Evolutionary conservation across 2,797 vertebrate species (phyloP).

Genomic region (Sphaeramia orbicularis): DNA sequence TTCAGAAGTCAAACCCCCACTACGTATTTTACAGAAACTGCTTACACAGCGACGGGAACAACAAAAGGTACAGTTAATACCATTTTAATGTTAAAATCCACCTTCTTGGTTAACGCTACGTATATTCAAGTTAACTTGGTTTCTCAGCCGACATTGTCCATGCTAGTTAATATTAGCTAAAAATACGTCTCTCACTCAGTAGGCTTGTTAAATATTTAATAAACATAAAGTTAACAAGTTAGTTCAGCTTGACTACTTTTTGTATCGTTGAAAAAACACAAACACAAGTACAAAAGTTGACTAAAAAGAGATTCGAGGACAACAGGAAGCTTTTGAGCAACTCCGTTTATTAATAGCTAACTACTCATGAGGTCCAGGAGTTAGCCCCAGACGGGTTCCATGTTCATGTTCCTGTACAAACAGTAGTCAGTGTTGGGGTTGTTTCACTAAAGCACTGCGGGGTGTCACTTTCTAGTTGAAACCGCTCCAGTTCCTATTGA

Average conservation of each 20-base stretch:
- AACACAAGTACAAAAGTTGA: too few species aligned
- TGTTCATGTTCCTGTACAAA: neutral
- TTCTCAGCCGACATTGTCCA: too few species aligned
- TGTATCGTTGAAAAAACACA: neutral
- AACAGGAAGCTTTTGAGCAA: neutral
- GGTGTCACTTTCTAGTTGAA: neutral
- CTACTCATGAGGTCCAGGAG: neutral
- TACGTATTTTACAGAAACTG: too few species aligned
- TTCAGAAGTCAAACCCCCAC: neutral
- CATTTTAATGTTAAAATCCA: neutral
- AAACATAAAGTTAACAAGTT: neutral
- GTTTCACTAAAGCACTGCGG: too few species aligned
- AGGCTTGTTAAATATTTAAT: conserved; percentile 3
- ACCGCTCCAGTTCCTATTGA: neutral
- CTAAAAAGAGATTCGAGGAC: neutral
- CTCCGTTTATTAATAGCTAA: neutral
- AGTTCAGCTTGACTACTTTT: too few species aligned
- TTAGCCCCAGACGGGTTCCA: too few species aligned
- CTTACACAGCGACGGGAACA: rapidly evolving
- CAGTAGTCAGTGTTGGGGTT: neutral
- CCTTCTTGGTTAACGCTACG: neutral
- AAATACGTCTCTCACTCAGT: too few species aligned
- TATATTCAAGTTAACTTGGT: neutral
- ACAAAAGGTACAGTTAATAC: rapidly evolving
- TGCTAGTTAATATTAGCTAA: neutral